Evolutionary conservation across 92 coral and sea anemone species (phyloP).

Genomic region (Umimayanthus kanabou): DNA sequence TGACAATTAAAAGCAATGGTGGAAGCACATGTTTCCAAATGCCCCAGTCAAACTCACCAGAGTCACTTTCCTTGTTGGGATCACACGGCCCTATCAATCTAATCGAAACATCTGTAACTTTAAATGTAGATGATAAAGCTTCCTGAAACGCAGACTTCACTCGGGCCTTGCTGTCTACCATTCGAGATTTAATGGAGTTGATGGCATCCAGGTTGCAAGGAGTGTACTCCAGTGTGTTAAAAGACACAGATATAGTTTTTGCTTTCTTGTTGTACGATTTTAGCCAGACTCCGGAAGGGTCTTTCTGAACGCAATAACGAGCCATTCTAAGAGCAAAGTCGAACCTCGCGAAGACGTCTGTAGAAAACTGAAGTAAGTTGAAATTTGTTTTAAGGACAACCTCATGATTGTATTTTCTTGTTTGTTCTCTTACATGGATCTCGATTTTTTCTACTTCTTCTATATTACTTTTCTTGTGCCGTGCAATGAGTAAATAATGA

Average conservation of each 20-base stretch:
- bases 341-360: slow-evolving; percentile 52
- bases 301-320: slow-evolving; percentile 42
- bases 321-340: slow-evolving; percentile 59
- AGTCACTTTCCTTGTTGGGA: slow-evolving; percentile 23
- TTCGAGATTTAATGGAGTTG: slow-evolving; percentile 15
- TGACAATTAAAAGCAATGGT: slow-evolving; percentile 55
- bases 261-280: slow-evolving; percentile 52
- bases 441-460: slow-evolving; percentile 35
- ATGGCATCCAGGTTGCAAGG: slow-evolving; percentile 61
- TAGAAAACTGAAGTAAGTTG: slow-evolving; percentile 48
- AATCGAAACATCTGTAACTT: slow-evolving; percentile 50
- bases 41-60: slow-evolving; percentile 70
- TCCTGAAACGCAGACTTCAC: slow-evolving; percentile 51
- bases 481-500: slow-evolving; percentile 43
- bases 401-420: slow-evolving; percentile 62
- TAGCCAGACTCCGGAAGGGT: slow-evolving; percentile 54
- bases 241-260: slow-evolving; percentile 51
- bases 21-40: slow-evolving; percentile 68
- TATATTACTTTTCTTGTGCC: slow-evolving; percentile 29
- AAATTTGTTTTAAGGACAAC: slow-evolving; percentile 51
- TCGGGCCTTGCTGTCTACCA: slow-evolving; percentile 51
- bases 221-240: slow-evolving; percentile 62
- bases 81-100: slow-evolving; percentile 68
- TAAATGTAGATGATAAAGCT: slow-evolving; percentile 58
- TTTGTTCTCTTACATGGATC: slow-evolving; percentile 50